Percentiles rank a stretch among this genome's conserved stretches.
phyloP scores from a whole-genome alignment of 2,888 invertebrate genomes.

The Protula sp. region DNA sequence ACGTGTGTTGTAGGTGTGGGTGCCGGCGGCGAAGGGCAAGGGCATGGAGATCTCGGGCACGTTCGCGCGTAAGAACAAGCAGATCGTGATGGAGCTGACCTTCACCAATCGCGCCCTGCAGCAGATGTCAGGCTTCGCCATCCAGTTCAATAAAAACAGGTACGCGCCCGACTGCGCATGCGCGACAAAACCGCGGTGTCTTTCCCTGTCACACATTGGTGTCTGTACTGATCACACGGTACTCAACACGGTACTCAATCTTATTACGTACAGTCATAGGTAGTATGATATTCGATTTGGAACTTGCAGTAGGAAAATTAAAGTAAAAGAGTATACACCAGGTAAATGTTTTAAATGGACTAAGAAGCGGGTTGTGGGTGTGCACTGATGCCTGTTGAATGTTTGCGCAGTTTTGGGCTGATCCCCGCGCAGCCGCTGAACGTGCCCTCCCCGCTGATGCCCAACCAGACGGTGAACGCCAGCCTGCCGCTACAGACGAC shows the following conservation, averaged over 20 bases:
- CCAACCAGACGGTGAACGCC: slow-evolving; percentile 74
- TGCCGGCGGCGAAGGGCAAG: slow-evolving; percentile 87
- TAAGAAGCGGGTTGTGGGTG: no score
- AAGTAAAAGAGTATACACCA: no score
- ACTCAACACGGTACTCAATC: no score
- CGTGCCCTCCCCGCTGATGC: slow-evolving; percentile 70
- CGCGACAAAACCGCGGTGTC: no score
- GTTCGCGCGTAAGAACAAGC: slow-evolving; percentile 72
- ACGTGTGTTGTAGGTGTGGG: slow-evolving; percentile 69
- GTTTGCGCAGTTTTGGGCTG: slow-evolving; percentile 72
- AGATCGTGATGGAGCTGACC: slow-evolving; percentile 90
- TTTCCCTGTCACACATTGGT: no score
- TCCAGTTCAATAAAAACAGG: slow-evolving; percentile 96
- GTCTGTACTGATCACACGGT: no score
- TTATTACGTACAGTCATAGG: no score
- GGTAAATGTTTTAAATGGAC: no score
- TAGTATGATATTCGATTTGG: no score
- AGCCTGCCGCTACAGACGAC: slow-evolving; percentile 72
- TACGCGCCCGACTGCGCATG: no score
- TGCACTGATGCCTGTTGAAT: background rate
- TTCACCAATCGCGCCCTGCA: slow-evolving; percentile 98
- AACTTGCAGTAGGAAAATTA: no score
- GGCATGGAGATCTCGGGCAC: slow-evolving; percentile 94
- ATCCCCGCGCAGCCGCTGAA: slow-evolving; percentile 78
- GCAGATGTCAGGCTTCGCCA: slow-evolving; percentile 90